Evolutionary conservation across 2,113 vertebrate species (phyloP).

Genomic region (Microcebus lehilahytsara): DNA sequence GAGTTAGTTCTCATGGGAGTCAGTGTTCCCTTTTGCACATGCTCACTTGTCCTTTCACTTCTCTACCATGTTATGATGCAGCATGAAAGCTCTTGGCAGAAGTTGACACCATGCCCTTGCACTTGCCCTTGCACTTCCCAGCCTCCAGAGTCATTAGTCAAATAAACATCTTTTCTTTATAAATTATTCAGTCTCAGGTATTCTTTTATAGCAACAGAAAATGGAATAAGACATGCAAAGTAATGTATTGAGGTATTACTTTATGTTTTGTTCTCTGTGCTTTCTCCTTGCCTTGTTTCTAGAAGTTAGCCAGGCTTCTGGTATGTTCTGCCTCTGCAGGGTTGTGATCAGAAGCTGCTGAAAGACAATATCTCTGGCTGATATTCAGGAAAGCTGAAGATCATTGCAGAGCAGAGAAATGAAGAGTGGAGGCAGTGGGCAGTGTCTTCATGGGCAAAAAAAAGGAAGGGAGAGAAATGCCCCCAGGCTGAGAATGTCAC

Average conservation of each 20-base stretch:
- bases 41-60: background rate
- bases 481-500: background rate
- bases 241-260: background rate
- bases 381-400: background rate
- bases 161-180: no score
- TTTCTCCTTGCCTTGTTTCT: background rate
- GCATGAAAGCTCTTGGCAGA: no score
- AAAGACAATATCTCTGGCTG: background rate
- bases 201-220: no score
- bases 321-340: background rate
- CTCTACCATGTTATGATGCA: no score
- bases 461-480: background rate
- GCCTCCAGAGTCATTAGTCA: no score
- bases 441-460: background rate
- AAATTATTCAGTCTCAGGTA: no score
- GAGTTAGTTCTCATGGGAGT: background rate
- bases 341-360: background rate
- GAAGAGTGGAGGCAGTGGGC: rapidly evolving
- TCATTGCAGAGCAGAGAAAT: background rate
- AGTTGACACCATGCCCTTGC: no score
- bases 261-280: background rate
- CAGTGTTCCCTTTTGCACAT: background rate
- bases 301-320: background rate
- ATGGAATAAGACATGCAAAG: no score
- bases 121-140: no score